Base-by-base conservation (phyloP, 2,113 vertebrate species). In the Misgurnus anguillicaudatus region DNA sequence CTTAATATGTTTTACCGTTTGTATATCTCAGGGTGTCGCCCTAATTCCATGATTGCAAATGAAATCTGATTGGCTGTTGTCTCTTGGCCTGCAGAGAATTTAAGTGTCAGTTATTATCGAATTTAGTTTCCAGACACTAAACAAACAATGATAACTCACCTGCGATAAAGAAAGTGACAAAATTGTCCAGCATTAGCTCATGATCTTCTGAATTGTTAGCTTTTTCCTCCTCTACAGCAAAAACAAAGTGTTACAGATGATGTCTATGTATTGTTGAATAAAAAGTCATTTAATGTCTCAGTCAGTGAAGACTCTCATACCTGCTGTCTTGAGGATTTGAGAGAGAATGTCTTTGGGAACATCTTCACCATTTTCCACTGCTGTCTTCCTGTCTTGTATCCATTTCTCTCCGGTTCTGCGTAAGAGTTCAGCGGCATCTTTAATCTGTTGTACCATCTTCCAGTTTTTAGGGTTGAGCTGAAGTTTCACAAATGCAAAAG, bases 121-220 rank as follows among this genome's bases (percentile, higher is more conserved):
- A 60, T 31, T 4, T 4, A 31, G 9, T 71, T 57, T 57, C 19
- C 48, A 8, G 11, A 31, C 3, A 51, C 9, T 3, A 57, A 9
- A 19, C 2, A 60, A 78, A 19, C 14, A 14, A 24, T 19, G 0
- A 5, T 39, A 21, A 65, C 95, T 66, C 48, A 96, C 97, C 97
- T 0, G 95, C 96, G 39, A 97, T 91, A 87, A 98, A 96, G 89
- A 98, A 98, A 8, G 96, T 95, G 64, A 98, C 86, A 3, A 98
- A 96, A 61, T 98, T 98, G 88, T 98, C 97, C 88, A 98, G 47
- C 88, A 98, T 93, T 4, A 89, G 83, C 85, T 97, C 94, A 10
- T 94, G 92, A 0, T 96, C 94, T 80, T 89, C 94, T 76, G 88
- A 81, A 0, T 87, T 89, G n/a, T 67, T 45, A 9, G 11, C 24